Conservation (phyloP, 2,797 vertebrate genomes). For the Cuniculus paca region DNA sequence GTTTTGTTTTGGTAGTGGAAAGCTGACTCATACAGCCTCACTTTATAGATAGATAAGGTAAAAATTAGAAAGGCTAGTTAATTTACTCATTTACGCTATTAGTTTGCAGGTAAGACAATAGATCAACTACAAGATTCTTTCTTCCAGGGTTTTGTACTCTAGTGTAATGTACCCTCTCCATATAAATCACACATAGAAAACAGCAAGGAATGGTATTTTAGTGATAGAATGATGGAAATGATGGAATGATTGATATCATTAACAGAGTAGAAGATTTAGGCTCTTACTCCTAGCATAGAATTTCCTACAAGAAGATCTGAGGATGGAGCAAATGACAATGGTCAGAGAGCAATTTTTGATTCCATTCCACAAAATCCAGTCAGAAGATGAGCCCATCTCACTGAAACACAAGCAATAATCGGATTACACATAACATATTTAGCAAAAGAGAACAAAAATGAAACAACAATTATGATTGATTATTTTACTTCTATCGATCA, state of each 20-base stretch:
- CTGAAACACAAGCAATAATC: not conserved
- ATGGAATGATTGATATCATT: not conserved
- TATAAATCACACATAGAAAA: not conserved
- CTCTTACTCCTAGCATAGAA: not conserved
- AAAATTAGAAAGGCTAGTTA: not conserved
- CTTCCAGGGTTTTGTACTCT: not conserved
- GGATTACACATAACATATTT: not conserved
- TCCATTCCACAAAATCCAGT: not conserved
- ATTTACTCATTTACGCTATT: not conserved
- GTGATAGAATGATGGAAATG: not conserved
- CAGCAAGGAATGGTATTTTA: not conserved
- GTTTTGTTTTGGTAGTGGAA: not conserved
- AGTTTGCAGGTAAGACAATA: not conserved
- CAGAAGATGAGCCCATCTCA: not conserved
- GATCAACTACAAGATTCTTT: not conserved
- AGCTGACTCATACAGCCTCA: not conserved
- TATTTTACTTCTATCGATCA: not conserved
- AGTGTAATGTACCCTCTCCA: not conserved
- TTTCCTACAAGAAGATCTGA: not conserved
- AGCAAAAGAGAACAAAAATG: not conserved
- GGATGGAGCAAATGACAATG: not conserved
- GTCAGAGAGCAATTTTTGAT: not conserved
- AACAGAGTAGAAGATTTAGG: not conserved
- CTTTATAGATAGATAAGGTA: not conserved
- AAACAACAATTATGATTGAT: not conserved